Conservation (phyloP, 1,140 invertebrate species). For the Sitodiplosis mosellana region DNA sequence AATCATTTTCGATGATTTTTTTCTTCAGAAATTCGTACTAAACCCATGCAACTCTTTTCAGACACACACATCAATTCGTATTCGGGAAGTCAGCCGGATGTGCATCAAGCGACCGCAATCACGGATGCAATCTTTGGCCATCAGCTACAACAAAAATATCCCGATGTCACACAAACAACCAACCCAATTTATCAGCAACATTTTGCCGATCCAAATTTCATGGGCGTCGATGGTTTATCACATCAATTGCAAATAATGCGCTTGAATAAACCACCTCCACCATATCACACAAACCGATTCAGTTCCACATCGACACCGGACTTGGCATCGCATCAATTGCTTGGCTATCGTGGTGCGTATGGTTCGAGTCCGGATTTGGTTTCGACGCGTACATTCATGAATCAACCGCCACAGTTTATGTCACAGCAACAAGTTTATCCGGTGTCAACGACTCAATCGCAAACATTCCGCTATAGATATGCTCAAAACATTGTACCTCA, state of each 20-base stretch:
- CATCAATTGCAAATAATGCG: slow-evolving; percentile 42
- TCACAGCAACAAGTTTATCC: background rate
- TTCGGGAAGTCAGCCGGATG: slow-evolving; percentile 21
- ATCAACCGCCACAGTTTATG: slow-evolving; percentile 27
- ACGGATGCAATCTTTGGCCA: slow-evolving; percentile 15
- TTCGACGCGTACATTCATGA: slow-evolving; percentile 36
- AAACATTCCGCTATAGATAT: slow-evolving; percentile 17
- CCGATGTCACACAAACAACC: slow-evolving; percentile 38
- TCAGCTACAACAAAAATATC: slow-evolving; percentile 23
- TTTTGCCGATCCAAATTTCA: slow-evolving; percentile 5
- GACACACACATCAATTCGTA: slow-evolving; percentile 5
- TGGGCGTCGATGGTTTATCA: slow-evolving; percentile 14
- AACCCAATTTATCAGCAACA: background rate
- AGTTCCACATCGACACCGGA: slow-evolving; percentile 67
- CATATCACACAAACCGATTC: slow-evolving; percentile 31
- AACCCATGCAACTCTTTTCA: background rate
- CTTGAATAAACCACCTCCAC: slow-evolving; percentile 61
- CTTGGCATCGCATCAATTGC: slow-evolving; percentile 35
- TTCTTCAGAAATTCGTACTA: slow-evolving; percentile 7
- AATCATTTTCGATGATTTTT: too few relatives aligned
- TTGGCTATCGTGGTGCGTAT: slow-evolving; percentile 33
- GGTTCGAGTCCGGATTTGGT: slow-evolving; percentile 61
- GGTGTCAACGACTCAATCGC: slow-evolving; percentile 21
- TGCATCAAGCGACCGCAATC: slow-evolving; percentile 8
- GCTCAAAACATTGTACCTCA: slow-evolving; percentile 35